phyloP scores from a whole-genome alignment of 2,888 invertebrate species.

The Arge pagana region DNA sequence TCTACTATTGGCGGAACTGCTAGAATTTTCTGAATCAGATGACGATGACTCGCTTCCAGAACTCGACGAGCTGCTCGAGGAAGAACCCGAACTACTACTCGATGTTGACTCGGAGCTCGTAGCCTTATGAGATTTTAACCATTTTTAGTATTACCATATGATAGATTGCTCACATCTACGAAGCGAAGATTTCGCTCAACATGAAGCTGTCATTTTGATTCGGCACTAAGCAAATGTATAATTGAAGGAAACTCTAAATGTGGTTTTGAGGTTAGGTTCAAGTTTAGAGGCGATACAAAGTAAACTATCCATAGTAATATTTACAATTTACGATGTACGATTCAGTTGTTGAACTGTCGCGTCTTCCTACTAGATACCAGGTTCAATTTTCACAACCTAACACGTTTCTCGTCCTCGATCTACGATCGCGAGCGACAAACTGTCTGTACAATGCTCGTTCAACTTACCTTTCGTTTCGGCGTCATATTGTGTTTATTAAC shows the following conservation, averaged over 20 bases:
- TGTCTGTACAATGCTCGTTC: no score
- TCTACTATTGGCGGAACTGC: slow-evolving; percentile 51
- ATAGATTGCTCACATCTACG: not conserved
- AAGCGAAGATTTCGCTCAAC: not conserved
- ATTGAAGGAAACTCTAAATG: no score
- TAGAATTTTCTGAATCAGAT: slow-evolving; percentile 54
- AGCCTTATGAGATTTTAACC: slow-evolving; percentile 38
- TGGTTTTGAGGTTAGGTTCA: no score
- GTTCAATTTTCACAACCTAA: no score
- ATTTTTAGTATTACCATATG: not conserved
- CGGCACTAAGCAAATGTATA: not conserved
- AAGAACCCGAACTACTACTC: slow-evolving; percentile 50
- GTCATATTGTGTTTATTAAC: no score
- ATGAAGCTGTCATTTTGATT: not conserved
- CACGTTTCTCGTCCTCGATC: no score
- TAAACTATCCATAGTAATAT: no score
- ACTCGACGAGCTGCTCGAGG: slow-evolving; percentile 54
- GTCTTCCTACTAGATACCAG: no score
- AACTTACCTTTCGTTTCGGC: slow-evolving; percentile 52
- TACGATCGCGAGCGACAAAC: no score
- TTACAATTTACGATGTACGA: no score
- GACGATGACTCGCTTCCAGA: slow-evolving; percentile 55
- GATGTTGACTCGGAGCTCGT: slow-evolving; percentile 56
- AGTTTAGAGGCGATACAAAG: no score
- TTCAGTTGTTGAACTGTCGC: no score